A percentile compares a stretch with the other conserved stretches of the same genome.
These are phyloP conservation scores for Rattus norvegicus DNA, from an alignment of 2,113 vertebrate species.

Conservation along the genomic window DNA sequence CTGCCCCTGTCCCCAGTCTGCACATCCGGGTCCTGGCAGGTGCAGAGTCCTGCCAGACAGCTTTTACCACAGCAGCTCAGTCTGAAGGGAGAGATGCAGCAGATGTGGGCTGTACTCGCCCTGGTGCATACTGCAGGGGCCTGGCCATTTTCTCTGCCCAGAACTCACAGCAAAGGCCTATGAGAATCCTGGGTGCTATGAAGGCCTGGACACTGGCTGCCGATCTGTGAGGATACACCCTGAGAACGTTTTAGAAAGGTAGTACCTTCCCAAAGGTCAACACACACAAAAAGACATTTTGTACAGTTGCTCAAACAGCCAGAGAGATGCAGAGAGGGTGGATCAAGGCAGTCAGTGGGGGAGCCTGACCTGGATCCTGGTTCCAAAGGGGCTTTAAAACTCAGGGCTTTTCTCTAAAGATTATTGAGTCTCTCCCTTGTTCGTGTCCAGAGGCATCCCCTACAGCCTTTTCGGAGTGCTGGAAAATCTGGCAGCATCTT, in stretches of 20 bases:
- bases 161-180: neutral
- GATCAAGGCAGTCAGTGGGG: neutral
- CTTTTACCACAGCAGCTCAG: neutral
- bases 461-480: neutral
- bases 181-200: neutral
- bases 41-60: too few relatives aligned
- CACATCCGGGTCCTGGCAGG: neutral
- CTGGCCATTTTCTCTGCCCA: neutral
- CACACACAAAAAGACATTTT: neutral
- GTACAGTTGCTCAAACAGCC: neutral
- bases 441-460: neutral
- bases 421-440: rapidly evolving
- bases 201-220: neutral
- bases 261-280: neutral
- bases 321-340: neutral
- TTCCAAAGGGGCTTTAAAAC: neutral
- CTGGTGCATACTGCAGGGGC: rapidly evolving
- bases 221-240: neutral
- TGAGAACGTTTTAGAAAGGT: neutral
- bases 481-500: rapidly evolving
- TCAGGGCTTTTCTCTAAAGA: neutral
- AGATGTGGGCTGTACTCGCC: rapidly evolving
- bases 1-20: neutral
- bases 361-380: neutral
- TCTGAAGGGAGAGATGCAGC: neutral